phyloP scores from a whole-genome alignment of 2,888 invertebrate genomes.

The Diogma glabrata region DNA sequence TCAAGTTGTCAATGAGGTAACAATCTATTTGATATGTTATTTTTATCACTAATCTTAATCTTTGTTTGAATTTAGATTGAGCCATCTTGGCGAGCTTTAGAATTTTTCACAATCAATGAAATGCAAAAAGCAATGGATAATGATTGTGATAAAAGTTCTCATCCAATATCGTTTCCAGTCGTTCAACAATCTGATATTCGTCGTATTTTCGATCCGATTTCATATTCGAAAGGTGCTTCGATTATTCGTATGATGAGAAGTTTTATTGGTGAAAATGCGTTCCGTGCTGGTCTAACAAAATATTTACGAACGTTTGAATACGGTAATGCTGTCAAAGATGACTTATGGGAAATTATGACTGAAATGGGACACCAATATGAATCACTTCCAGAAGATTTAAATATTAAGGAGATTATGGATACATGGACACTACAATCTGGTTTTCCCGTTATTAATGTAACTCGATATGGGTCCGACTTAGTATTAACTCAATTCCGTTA shows the following conservation, averaged over 20 bases:
- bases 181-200: constrained; percentile 47
- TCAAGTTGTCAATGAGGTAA: constrained; percentile 30
- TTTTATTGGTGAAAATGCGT: constrained; percentile 50
- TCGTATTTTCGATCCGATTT: constrained; percentile 58
- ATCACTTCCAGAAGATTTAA: constrained; percentile 33
- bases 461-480: constrained; percentile 32
- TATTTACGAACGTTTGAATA: constrained; percentile 43
- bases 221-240: constrained; percentile 62
- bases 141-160: constrained; percentile 50
- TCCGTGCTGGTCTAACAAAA: constrained; percentile 41
- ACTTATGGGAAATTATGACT: constrained; percentile 55
- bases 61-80: constrained; percentile 35
- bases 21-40: neutral
- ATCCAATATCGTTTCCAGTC: constrained; percentile 53
- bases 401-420: constrained; percentile 50
- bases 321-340: constrained; percentile 46
- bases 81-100: constrained; percentile 45
- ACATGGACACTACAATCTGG: constrained; percentile 57
- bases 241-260: constrained; percentile 61
- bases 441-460: constrained; percentile 50
- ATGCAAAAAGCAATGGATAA: constrained; percentile 43
- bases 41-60: neutral
- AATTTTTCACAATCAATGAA: constrained; percentile 44
- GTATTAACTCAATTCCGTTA: constrained; percentile 30
- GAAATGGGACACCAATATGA: constrained; percentile 39